Evolutionary conservation across 2,113 vertebrate genomes (phyloP).

Genomic region (Tragelaphus imberbis): DNA sequence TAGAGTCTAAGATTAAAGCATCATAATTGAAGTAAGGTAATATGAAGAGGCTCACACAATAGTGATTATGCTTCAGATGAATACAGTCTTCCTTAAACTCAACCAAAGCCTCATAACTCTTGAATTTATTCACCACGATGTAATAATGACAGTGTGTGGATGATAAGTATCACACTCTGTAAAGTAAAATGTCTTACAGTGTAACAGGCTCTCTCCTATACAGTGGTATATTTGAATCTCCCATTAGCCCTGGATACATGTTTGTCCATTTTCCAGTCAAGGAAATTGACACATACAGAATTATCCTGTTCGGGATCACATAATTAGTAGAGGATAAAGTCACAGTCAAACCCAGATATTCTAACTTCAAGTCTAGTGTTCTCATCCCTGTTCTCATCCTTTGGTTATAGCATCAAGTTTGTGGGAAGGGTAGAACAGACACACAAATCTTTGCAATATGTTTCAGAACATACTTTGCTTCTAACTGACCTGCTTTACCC

Average conservation of each 20-base stretch:
- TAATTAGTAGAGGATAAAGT: background rate
- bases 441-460: background rate
- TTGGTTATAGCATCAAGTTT: background rate
- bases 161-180: background rate
- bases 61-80: background rate
- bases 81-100: conserved; percentile 34
- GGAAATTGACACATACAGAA: background rate
- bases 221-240: background rate
- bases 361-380: background rate
- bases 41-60: background rate
- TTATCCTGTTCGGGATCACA: background rate
- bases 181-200: background rate
- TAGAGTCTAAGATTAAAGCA: conserved; percentile 58
- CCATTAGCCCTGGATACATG: background rate
- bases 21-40: conserved; percentile 46
- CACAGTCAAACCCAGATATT: background rate
- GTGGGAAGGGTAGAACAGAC: background rate
- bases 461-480: background rate
- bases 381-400: background rate
- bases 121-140: background rate
- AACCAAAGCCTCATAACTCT: background rate
- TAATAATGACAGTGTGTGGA: background rate
- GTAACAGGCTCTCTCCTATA: background rate
- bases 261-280: background rate
- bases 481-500: background rate